phyloP scores from a whole-genome alignment of 2,113 vertebrate genomes.

The Calyptomena viridis region DNA sequence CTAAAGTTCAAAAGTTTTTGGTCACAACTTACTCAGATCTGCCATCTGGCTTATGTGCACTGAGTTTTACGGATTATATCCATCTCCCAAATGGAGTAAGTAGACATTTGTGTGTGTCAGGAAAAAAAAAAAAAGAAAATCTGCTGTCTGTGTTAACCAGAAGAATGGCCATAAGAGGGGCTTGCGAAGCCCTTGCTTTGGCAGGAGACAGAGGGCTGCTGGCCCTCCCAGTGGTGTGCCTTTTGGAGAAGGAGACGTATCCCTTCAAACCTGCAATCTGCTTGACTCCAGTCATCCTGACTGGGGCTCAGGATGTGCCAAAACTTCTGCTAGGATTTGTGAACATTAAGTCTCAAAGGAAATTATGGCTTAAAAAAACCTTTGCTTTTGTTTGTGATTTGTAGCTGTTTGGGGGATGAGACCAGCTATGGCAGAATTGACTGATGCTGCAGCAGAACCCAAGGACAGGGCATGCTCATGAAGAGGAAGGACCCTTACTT shows the following conservation, averaged over 20 bases:
- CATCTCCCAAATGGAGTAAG: constrained; percentile 56
- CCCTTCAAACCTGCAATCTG: constrained; percentile 53
- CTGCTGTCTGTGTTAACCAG: neutral
- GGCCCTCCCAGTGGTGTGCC: neutral
- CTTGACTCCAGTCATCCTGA: constrained; percentile 26
- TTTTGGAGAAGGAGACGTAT: neutral
- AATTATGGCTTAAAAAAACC: constrained; percentile 30
- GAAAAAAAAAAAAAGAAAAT: constrained; percentile 15
- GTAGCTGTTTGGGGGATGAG: neutral
- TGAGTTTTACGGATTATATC: constrained; percentile 45
- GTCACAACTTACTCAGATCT: constrained; percentile 72
- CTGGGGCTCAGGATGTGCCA: constrained; percentile 29
- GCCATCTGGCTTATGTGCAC: constrained; percentile 70
- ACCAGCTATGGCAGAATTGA: neutral
- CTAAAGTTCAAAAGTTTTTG: constrained; percentile 76
- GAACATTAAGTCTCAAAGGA: constrained; percentile 29
- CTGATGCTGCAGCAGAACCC: neutral
- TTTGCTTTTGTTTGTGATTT: neutral
- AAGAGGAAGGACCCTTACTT: constrained; percentile 11
- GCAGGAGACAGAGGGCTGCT: constrained; percentile 7
- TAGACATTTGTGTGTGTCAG: constrained; percentile 46
- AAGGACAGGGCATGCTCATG: neutral
- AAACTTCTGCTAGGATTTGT: constrained; percentile 37
- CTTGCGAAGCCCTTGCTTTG: neutral
- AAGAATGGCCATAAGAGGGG: neutral